phyloP scores from a whole-genome alignment of 2,797 vertebrate genomes.

The Esox lucius region DNA sequence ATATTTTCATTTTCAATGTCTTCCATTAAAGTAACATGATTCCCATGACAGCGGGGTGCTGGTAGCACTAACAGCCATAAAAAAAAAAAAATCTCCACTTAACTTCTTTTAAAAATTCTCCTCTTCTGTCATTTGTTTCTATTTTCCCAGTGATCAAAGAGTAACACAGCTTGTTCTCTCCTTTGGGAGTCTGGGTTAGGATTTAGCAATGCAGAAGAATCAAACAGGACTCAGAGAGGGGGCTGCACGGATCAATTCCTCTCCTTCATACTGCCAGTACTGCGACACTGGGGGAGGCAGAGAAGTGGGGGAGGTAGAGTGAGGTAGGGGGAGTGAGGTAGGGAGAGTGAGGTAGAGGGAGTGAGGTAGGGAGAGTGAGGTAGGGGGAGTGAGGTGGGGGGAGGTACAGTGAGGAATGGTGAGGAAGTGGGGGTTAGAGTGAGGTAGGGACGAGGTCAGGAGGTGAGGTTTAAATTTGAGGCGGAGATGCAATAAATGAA shows the following conservation, averaged over 20 bases:
- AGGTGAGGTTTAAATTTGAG: constrained; percentile 3
- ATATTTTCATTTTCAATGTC: constrained; percentile 24
- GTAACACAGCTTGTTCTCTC: constrained; percentile 45
- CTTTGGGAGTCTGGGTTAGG: constrained; percentile 55
- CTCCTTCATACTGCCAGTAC: constrained; percentile 41
- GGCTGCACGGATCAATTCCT: constrained; percentile 52
- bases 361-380: not conserved
- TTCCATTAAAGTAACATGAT: constrained; percentile 41
- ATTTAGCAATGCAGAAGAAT: constrained; percentile 56
- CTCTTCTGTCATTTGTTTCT: constrained; percentile 59
- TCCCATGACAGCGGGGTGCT: constrained; percentile 16
- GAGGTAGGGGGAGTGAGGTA: no score
- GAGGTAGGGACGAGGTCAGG: constrained; percentile 27
- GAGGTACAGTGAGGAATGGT: no score
- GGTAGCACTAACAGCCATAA: constrained; percentile 26
- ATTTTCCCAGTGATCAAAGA: constrained; percentile 67
- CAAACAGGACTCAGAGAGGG: constrained; percentile 52
- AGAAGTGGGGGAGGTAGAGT: no score
- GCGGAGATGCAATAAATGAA: constrained; percentile 45
- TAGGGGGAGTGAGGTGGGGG: constrained; percentile 16
- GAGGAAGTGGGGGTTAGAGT: not conserved
- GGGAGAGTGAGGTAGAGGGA: not conserved
- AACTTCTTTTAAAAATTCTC: constrained; percentile 35
- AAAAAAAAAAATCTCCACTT: no score
- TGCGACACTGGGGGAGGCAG: constrained; percentile 2